Evolutionary conservation across 2,888 invertebrate species (phyloP), one percentile per base, ranked within the genome.

Genomic region (Eudasyphora cyanicolor): DNA sequence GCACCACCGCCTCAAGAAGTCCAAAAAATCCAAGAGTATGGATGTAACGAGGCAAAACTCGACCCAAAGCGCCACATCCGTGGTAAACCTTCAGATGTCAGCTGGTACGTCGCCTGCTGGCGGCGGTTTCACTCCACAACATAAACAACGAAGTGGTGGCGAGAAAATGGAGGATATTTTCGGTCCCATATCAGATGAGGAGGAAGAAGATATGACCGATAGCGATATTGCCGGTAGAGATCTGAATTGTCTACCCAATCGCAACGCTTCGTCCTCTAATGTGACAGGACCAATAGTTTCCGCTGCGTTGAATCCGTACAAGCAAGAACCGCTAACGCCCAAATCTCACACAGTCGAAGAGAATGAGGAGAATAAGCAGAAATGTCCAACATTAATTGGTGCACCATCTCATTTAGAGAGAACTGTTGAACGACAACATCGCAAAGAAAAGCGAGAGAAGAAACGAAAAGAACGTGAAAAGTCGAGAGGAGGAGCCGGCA

Each of bases 141-240:
- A 81, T 29, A 71, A 81, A 54, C 81, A 74, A 14, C 75, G 96
- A 83, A 96, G 96, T 86, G 97, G 96, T 85, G 85, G 84, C n/a
- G 96, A 95, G 29, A 96, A 96, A 92, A 96, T 97, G 95, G 96
- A 97, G 91, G 97, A 96, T 87, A 97, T 97, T 83, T 97, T 97
- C 92, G 97, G 97, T 0, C 96, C 97, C 12, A 93, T 97, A 82
- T 97, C 97, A 0, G 97, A 96, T 88, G 96, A 97, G 87, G 91
- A 92, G 45, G 95, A 95, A 85, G 90, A 92, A 71, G 90, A 90
- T 32, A 82, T 89, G 10, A 89, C 91, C 0, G 90, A 90, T 27
- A 89, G 88, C 8, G 82, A 82, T 35, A 77, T 78, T 38, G 57
- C 77, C 32, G 81, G 71, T 24, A 81, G 81, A 74, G 84, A 84